These are phyloP conservation scores for Kryphioiulus occultus DNA, from an alignment of 2,888 invertebrate species.

Conservation along the genomic window DNA sequence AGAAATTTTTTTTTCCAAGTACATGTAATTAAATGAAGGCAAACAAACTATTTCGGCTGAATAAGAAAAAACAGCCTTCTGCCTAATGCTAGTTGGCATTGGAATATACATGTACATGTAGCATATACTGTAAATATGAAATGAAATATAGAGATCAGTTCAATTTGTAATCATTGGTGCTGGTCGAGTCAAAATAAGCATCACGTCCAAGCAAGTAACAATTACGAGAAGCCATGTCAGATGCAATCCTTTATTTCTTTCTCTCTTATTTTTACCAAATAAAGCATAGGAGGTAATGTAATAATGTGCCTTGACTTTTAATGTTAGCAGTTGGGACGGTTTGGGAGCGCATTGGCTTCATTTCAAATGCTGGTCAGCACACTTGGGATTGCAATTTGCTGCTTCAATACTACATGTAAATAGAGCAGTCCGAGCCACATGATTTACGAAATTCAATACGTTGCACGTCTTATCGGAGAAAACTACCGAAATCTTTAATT, in stretches of 20 bases:
- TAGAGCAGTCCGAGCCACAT: constrained; percentile 26
- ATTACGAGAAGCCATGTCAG: background rate
- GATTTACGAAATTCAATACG: constrained; percentile 11
- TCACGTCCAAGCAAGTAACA: background rate
- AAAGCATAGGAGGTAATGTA: constrained; percentile 35
- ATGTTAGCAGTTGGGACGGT: constrained; percentile 20
- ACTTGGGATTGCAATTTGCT: constrained; percentile 39
- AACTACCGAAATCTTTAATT: constrained; percentile 19
- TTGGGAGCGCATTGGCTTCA: constrained; percentile 14
- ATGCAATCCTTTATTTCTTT: constrained; percentile 15
- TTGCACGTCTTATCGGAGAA: background rate
- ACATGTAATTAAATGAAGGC: too few species aligned
- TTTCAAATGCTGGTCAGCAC: constrained; percentile 44
- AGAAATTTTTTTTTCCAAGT: too few species aligned
- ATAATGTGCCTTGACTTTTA: constrained; percentile 35
- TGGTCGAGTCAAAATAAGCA: background rate
- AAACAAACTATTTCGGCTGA: too few species aligned
- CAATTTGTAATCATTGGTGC: background rate
- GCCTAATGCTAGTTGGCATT: too few species aligned
- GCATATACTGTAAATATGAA: too few species aligned
- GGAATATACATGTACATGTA: background rate
- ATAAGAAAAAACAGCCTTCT: too few species aligned
- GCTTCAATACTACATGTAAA: constrained; percentile 45
- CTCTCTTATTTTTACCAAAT: background rate
- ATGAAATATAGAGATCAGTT: background rate